Evolutionary conservation across 2,888 invertebrate genomes (phyloP).

Genomic region (Thysanoteuthis rhombus): DNA sequence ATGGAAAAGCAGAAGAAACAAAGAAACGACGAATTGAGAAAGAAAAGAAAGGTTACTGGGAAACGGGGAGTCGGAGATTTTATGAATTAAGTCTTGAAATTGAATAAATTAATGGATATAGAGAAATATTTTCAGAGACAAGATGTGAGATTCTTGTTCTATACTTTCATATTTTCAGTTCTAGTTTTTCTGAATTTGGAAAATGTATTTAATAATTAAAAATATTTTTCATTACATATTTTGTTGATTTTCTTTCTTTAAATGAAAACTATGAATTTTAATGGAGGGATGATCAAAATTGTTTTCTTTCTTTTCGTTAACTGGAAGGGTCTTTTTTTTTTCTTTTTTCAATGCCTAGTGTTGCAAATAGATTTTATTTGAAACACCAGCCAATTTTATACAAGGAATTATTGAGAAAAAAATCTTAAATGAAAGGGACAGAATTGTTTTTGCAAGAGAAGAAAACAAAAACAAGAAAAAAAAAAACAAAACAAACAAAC

Average conservation of each 20-base stretch:
- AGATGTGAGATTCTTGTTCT: background rate
- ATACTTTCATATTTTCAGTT: background rate
- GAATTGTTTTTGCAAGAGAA: background rate
- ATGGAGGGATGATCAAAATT: background rate
- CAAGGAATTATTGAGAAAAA: background rate
- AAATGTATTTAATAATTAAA: background rate
- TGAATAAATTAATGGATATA: background rate
- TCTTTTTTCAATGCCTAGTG: background rate
- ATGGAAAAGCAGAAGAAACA: background rate
- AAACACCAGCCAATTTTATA: background rate
- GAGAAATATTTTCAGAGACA: constrained; percentile 12
- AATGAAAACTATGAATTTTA: background rate
- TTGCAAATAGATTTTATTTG: background rate
- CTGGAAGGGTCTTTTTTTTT: background rate
- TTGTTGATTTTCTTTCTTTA: no score
- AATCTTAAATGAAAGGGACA: background rate
- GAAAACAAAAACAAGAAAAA: background rate
- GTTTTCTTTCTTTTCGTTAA: background rate
- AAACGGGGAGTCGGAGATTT: background rate
- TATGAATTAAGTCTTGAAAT: background rate
- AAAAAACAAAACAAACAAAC: background rate
- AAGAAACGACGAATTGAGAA: no score
- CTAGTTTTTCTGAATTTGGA: background rate
- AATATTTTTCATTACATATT: background rate
- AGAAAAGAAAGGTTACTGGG: background rate